These are phyloP conservation scores for Phragmatobia fuliginosa DNA, from an alignment of 2,888 invertebrate genomes.

Conservation along the genomic window DNA sequence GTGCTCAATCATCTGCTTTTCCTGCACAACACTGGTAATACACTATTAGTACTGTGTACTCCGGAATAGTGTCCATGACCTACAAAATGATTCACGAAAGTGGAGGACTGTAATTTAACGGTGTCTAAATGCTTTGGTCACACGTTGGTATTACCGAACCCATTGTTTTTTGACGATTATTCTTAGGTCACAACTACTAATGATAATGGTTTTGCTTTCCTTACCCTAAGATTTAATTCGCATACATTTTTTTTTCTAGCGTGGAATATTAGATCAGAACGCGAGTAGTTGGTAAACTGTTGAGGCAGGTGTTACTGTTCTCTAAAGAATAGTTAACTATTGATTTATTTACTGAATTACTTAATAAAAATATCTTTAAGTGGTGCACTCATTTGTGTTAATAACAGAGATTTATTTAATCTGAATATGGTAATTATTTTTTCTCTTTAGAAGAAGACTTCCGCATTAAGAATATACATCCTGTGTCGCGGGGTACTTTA, in stretches of 20 bases:
- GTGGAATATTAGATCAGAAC: too few relatives aligned
- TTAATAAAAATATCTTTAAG: too few relatives aligned
- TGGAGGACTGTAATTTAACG: not conserved
- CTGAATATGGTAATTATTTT: too few relatives aligned
- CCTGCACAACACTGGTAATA: slow-evolving; percentile 36
- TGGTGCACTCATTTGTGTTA: too few relatives aligned
- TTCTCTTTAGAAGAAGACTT: too few relatives aligned
- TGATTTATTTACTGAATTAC: too few relatives aligned
- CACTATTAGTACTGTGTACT: not conserved
- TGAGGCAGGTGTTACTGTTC: too few relatives aligned
- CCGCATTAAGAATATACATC: too few relatives aligned
- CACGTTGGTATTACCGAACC: not conserved
- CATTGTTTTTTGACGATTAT: not conserved
- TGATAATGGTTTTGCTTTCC: not conserved
- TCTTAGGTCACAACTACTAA: not conserved
- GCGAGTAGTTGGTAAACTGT: too few relatives aligned
- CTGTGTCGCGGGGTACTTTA: too few relatives aligned
- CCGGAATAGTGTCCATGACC: not conserved
- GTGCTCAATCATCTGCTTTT: slow-evolving; percentile 47
- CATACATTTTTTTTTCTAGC: not conserved
- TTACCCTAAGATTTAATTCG: not conserved
- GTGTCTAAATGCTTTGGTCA: not conserved
- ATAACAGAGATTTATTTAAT: too few relatives aligned
- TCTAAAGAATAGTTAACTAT: too few relatives aligned
- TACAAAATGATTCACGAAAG: slow-evolving; percentile 1